Percentiles rank a stretch among this genome's conserved stretches.
Conservation (phyloP, 2,888 invertebrate genomes). For the Lepidocyrtinus sp. region DNA sequence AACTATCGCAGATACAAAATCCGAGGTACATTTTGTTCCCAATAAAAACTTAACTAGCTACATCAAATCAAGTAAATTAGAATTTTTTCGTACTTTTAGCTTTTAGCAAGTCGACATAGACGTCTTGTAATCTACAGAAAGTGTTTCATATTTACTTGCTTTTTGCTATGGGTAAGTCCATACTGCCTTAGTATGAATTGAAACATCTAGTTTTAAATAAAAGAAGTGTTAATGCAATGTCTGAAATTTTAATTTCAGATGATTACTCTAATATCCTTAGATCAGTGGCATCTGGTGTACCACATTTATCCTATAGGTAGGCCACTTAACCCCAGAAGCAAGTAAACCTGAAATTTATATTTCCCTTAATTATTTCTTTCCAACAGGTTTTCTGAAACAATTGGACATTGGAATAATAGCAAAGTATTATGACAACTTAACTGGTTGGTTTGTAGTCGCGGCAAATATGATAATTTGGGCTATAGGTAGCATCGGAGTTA, state of each 20-base stretch:
- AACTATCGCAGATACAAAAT: neutral
- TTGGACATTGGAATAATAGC: neutral
- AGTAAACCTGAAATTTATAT: neutral
- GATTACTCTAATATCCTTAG: no score
- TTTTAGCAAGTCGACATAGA: neutral
- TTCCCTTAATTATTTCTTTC: neutral
- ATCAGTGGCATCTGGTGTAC: neutral
- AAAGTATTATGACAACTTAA: neutral
- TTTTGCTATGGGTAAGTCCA: neutral
- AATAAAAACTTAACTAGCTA: no score
- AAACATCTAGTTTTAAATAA: no score
- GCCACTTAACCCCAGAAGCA: no score
- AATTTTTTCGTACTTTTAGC: no score
- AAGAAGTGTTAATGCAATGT: no score
- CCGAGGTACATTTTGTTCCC: no score
- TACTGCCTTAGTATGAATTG: neutral
- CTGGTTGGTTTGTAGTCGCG: neutral
- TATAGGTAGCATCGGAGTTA: neutral
- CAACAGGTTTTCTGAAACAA: neutral
- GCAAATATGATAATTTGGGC: neutral
- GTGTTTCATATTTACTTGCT: neutral
- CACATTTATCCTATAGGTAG: neutral
- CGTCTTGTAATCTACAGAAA: neutral
- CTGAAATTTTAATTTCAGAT: no score
- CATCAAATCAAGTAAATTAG: no score